Base-by-base conservation (phyloP, 1,140 invertebrate genomes). In the Latrodectus geometricus region DNA sequence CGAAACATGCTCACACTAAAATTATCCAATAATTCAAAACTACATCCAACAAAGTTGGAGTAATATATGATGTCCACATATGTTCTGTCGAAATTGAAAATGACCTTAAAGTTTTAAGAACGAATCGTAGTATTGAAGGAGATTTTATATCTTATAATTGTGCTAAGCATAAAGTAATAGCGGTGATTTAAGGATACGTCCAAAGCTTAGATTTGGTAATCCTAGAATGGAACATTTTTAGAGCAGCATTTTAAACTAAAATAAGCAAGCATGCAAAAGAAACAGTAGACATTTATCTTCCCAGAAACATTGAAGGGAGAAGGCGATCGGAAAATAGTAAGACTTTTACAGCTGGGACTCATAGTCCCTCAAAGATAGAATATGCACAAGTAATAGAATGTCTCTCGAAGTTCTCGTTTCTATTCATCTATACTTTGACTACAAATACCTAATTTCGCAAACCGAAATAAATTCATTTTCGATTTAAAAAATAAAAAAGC, bases 381-480 rank as follows among this genome's bases (percentile, higher is more conserved):
- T 88, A 76, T 81, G 89, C 90, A 8, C 91, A 91, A 61, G 92
- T 92, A 0, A 89, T 92, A 0, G n/a, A n/a, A 0, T 86, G 93
- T 48, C 90, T 91, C 0, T 81, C n/a, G n/a, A n/a, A n/a, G n/a
- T n/a, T n/a, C n/a, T n/a, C n/a, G n/a, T n/a, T n/a, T 78, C 89
- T 56, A 68, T 90, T 56, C 87, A 91, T 87, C 86, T 92, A 87
- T 92, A 90, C 87, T n/a, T n/a, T n/a, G n/a, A n/a, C n/a, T n/a
- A n/a, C n/a, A n/a, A n/a, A n/a, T n/a, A n/a, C n/a, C n/a, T n/a
- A 21, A 93, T 93, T 89, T 9, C 50, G 77, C 89, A 74, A 0
- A 93, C 90, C 0, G 89, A 89, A 2, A 88, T 89, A 74, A 92
- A 93, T 88, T 89, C 88, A 56, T 94, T 91, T 89, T 90, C 2